phyloP scores from a whole-genome alignment of 2,888 invertebrate species.

The Cheilosia urbana region DNA sequence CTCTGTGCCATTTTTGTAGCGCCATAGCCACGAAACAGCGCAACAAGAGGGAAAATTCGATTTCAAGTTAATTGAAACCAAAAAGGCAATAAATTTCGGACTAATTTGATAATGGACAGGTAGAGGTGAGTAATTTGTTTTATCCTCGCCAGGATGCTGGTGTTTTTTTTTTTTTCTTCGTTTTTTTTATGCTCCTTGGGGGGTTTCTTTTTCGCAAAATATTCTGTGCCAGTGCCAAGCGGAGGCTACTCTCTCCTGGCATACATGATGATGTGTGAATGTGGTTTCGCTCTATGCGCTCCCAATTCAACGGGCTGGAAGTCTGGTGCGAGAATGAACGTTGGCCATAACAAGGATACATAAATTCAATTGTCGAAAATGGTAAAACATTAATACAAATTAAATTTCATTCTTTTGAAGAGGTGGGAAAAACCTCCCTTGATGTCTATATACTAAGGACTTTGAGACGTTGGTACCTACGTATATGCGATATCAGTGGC shows the following conservation, averaged over 20 bases:
- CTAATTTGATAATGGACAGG: constrained; percentile 75
- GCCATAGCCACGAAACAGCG: constrained; percentile 10
- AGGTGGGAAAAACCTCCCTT: constrained; percentile 21
- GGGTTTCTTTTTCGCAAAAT: constrained; percentile 32
- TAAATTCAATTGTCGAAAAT: constrained; percentile 66
- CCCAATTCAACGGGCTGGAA: not conserved
- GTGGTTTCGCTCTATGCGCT: not conserved
- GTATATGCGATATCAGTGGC: constrained; percentile 28
- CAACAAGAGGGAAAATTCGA: constrained; percentile 67
- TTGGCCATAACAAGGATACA: constrained; percentile 36
- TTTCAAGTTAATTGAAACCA: constrained; percentile 75
- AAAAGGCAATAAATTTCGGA: constrained; percentile 75
- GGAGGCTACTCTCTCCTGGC: not conserved
- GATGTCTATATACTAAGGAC: constrained; percentile 11
- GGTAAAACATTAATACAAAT: constrained; percentile 69
- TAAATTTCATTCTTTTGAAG: constrained; percentile 46
- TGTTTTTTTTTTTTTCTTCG: not conserved
- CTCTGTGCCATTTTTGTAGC: not conserved
- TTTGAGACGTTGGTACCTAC: not conserved
- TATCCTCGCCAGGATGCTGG: constrained; percentile 38
- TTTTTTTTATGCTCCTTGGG: constrained; percentile 43
- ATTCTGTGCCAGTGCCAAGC: constrained; percentile 5
- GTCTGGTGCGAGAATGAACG: constrained; percentile 17
- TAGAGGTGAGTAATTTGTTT: constrained; percentile 74
- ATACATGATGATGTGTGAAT: constrained; percentile 54